These are phyloP conservation scores for Gavia stellata DNA, from an alignment of 2,113 vertebrate genomes.

Conservation along the genomic window DNA sequence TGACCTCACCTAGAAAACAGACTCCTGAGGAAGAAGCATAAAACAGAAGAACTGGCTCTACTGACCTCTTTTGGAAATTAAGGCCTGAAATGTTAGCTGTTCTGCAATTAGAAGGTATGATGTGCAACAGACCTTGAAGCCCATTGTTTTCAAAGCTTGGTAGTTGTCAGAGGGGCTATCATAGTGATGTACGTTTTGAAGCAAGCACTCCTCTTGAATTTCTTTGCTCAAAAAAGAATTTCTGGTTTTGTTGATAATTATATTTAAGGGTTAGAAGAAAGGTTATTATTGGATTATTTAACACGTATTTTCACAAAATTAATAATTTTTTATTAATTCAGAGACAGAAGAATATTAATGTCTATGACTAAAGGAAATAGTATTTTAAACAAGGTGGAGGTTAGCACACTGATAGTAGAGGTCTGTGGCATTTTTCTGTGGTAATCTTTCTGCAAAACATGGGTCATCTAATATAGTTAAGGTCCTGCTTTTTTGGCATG, in stretches of 20 bases:
- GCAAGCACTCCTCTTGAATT: background rate
- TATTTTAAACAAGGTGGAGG: background rate
- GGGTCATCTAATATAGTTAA: background rate
- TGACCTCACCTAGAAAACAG: background rate
- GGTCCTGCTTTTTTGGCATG: background rate
- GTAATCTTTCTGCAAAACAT: background rate
- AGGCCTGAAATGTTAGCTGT: background rate
- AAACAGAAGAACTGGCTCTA: background rate
- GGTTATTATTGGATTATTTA: background rate
- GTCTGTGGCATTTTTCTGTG: background rate
- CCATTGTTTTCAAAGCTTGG: background rate
- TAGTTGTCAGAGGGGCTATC: background rate
- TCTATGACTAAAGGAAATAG: background rate
- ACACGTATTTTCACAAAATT: background rate
- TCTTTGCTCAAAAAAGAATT: background rate
- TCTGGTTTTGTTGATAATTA: background rate
- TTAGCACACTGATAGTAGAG: background rate
- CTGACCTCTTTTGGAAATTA: background rate
- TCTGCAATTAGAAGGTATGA: background rate
- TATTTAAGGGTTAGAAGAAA: conserved; percentile 16
- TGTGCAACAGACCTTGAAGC: background rate
- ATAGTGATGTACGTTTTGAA: background rate
- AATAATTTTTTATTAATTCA: background rate
- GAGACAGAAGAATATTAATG: background rate
- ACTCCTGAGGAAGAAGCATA: background rate